Evolutionary conservation across 2,113 vertebrate genomes (phyloP).

Genomic region (mouse (Mus musculus)): GRCm39 chr1:127659001-127659500

Average conservation of each 20-base stretch:
- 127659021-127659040: neutral
- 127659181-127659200: neutral
- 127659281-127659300: neutral
- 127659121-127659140: neutral
- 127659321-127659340: conserved; percentile 10
- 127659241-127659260: neutral
- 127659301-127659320: neutral
- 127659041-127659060: neutral
- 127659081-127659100: conserved; percentile 1
- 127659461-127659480: neutral
- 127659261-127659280: neutral
- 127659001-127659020: neutral
- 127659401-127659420: neutral
- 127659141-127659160: neutral
- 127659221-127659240: neutral
- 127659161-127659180: neutral
- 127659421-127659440: neutral
- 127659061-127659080: neutral
- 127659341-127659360: neutral
- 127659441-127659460: neutral
- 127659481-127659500: neutral
- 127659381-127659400: neutral
- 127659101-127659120: neutral
- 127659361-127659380: neutral
- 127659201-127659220: neutral